Evolutionary conservation across 2,888 invertebrate species (phyloP), one percentile per base, ranked within the genome.

Genomic region (Epistrophe grossulariae): DNA sequence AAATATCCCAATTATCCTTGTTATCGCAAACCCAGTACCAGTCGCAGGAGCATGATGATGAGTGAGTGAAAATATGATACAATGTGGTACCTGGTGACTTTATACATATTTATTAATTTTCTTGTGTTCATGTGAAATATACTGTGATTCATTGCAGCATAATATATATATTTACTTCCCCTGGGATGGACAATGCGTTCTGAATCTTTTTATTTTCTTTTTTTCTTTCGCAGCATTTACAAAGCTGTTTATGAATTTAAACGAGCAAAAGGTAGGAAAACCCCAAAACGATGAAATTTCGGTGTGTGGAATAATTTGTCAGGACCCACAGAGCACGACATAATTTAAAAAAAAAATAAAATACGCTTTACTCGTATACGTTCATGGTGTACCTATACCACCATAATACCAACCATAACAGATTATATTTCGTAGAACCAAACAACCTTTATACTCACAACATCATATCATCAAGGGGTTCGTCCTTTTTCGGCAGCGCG

Each of bases 1-100:
- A 87, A 87, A 87, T 87, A 87, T 77, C 87, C 72, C 55, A 82
- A 87, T 83, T 87, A 87, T 87, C 87, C 79, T 79, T 87, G 71
- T 83, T 83, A 76, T 83, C 72, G 79, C 79, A 76, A 57, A 19
- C 50, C n/a, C 59, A 17, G 38, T 55, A 43, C n/a, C 59, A 17
- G 38, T 55, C 79, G 64, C 57, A 55, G 13, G 60, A 59, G 52
- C 35, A 45, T 45, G 59, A 57, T 64, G 74, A 70, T 72, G 84
- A 84, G 74, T 84, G 59, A 84, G 59, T 77, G 55, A 81, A 84
- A 81, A 78, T 73, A 77, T 73, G 72, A 84, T 81, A 81, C 72
- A 81, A 70, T 76, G 79, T 40, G 57, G 70, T 19, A 55, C 45
- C 50, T 48, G n/a, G 10, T 43, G 24, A 66, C n/a, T 68, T 70